These are phyloP conservation scores for Parasteatoda lunata DNA, from an alignment of 2,888 invertebrate genomes.

Conservation along the genomic window DNA sequence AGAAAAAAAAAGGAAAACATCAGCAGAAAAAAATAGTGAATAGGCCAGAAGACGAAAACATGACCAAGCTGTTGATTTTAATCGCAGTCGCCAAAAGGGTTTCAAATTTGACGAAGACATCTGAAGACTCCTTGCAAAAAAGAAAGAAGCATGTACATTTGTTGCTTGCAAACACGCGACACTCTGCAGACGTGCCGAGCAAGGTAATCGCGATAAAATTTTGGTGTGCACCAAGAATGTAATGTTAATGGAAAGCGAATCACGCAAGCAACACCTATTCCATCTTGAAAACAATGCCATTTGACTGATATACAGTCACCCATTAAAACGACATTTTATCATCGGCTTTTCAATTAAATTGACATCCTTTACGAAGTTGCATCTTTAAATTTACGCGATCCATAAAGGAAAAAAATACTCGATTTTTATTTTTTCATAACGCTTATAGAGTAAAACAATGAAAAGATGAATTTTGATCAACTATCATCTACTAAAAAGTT, in stretches of 20 bases:
- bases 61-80: conserved; percentile 62
- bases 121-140: neutral
- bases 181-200: neutral
- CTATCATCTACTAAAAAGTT: too few relatives aligned
- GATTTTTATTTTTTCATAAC: too few relatives aligned
- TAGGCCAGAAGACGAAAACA: conserved; percentile 21
- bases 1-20: conserved; percentile 1
- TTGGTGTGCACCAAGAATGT: neutral
- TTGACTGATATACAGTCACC: too few relatives aligned
- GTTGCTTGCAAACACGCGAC: neutral
- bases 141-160: neutral
- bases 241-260: neutral
- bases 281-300: neutral
- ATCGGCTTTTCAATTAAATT: too few relatives aligned
- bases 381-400: too few relatives aligned
- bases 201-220: neutral
- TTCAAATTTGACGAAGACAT: neutral
- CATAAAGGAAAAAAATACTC: too few relatives aligned
- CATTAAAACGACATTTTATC: too few relatives aligned
- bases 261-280: neutral
- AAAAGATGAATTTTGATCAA: too few relatives aligned
- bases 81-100: conserved; percentile 19
- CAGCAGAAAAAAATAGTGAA: conserved; percentile 3
- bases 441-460: too few relatives aligned
- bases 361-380: too few relatives aligned